Percentiles rank a stretch among this genome's conserved stretches.
These are phyloP conservation scores for Pantherophis alleghaniensis DNA, from an alignment of 2,797 vertebrate genomes.

Conservation along the genomic window DNA sequence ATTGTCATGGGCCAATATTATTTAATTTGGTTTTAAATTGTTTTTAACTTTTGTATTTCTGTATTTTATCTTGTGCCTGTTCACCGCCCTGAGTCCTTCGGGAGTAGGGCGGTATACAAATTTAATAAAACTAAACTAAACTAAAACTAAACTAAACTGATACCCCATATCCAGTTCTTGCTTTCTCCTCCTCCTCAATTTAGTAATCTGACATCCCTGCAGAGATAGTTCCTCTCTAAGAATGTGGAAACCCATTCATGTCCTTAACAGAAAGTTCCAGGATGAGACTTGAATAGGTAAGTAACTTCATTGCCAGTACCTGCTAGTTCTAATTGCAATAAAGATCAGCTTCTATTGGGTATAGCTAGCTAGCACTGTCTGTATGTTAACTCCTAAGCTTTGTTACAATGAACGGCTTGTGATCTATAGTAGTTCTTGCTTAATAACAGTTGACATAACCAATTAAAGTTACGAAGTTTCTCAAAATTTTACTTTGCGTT, in stretches of 20 bases:
- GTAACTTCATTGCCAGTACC: neutral
- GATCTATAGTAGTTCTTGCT: neutral
- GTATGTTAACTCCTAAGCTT: neutral
- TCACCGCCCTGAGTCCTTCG: no score
- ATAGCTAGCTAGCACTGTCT: neutral
- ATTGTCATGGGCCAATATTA: no score
- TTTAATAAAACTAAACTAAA: no score
- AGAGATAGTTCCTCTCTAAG: neutral
- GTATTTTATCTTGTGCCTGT: no score
- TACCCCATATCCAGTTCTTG: neutral
- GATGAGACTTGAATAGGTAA: neutral
- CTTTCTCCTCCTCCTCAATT: conserved; percentile 16
- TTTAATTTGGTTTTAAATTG: no score
- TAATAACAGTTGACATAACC: neutral
- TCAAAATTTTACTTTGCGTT: neutral
- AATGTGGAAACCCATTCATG: neutral
- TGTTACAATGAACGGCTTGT: neutral
- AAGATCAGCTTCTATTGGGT: neutral
- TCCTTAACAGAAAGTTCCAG: neutral
- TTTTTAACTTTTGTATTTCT: no score
- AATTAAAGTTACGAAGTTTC: neutral
- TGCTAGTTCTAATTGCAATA: neutral
- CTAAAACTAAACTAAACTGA: no score
- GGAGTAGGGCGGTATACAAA: no score
- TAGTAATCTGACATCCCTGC: neutral